Conservation (phyloP, 2,113 vertebrate species). For the Cololabis saira region DNA sequence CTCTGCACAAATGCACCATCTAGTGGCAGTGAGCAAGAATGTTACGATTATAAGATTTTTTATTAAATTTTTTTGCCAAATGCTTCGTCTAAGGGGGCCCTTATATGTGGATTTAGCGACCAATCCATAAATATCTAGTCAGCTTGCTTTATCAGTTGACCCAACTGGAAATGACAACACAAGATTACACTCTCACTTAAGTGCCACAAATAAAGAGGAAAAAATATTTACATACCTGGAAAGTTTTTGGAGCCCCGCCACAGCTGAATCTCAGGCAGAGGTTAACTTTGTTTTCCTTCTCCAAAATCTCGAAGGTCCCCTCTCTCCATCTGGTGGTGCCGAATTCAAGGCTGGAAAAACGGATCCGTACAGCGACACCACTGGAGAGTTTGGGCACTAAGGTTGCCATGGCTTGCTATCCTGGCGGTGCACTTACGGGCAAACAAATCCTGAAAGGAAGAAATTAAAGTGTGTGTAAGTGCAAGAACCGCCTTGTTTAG, state of each 20-base stretch:
- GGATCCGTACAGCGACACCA: conserved; percentile 82
- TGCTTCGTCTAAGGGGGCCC: too few relatives aligned
- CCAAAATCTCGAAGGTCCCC: conserved; percentile 94
- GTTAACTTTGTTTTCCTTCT: conserved; percentile 94
- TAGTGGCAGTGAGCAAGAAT: too few relatives aligned
- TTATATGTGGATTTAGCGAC: too few relatives aligned
- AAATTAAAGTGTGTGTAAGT: background rate
- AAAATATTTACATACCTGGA: conserved; percentile 87
- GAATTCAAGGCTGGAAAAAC: conserved; percentile 87
- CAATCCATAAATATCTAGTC: too few relatives aligned
- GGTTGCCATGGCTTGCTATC: conserved; percentile 74
- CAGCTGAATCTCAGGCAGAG: conserved; percentile 90
- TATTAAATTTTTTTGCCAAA: too few relatives aligned
- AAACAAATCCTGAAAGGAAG: conserved; percentile 44
- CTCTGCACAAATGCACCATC: too few relatives aligned
- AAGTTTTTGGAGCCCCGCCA: conserved; percentile 87
- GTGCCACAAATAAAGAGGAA: background rate
- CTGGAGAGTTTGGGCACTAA: conserved; percentile 87
- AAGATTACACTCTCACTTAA: background rate
- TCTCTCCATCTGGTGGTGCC: conserved; percentile 96
- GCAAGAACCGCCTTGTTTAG: background rate
- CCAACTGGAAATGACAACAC: background rate
- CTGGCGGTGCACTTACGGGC: conserved; percentile 35
- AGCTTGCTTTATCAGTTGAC: background rate
- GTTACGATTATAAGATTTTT: too few relatives aligned